Evolutionary conservation across 2,888 invertebrate genomes (phyloP), one percentile per base, ranked within the genome.

Genomic region (Acrocyrtus sp.): DNA sequence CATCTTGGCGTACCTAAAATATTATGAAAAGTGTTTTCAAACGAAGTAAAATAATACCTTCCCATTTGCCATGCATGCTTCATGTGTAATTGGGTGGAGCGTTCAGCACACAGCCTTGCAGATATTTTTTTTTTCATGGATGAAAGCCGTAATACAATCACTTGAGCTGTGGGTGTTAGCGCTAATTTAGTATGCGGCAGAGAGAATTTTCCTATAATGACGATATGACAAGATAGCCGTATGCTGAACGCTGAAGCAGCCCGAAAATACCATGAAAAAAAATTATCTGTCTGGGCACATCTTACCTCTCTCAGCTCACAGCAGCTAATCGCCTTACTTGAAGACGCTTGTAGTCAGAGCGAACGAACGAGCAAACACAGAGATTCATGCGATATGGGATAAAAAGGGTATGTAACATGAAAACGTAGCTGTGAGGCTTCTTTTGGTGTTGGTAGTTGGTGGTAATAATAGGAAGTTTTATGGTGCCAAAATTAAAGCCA

Each of bases 91-190:
- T 67, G 67, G 67, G 67, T 67, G 67, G 50, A 67, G 60, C n/a
- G n/a, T n/a, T n/a, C n/a, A n/a, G n/a, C 67, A 43, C 66, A 67
- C 67, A 67, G 60, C 67, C 67, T 67, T 67, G 67, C 34, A 58
- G 58, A 60, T 58, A 67, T 67, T 58, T n/a, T 67, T 50, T 50
- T 50, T 67, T 58, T 67, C 67, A 67, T 67, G 60, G 67, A 67
- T 67, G 67, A 67, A 66, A 67, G 48, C 67, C 41, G 67, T 57
- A 47, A 66, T 50, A 51, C 58, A 51, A 60, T 67, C 58, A 58
- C 58, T 67, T 67, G n/a, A 45, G 67, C 58, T 58, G 67, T 67
- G 60, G 67, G 67, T 67, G 67, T 67, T 60, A 41, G 39, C 12
- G 39, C 3, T 53, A 27, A 10, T 15, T 56, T 56, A 5, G 43